Base-by-base conservation (phyloP, 1,140 invertebrate genomes). In the Ceratitis capitata region DNA sequence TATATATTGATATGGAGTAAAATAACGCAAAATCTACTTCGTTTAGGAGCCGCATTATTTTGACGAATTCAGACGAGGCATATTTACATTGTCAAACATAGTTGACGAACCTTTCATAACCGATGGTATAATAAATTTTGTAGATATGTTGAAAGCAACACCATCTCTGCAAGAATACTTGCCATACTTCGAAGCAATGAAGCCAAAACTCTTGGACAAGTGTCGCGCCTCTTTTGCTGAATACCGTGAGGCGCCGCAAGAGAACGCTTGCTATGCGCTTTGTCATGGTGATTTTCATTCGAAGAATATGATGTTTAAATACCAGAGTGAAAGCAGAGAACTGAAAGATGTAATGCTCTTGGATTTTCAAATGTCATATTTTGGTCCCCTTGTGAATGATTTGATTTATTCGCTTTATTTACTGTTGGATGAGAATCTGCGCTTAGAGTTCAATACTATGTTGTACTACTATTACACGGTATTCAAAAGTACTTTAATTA, bases 271-370 rank as follows among this genome's bases (percentile, higher is more conserved):
- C 19, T 89, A 90, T 35, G 88, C 89, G 1, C 82, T 90, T 1
- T 86, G 86, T 16, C 89, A 90, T 23, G 89, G 89, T 0, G 89
- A 90, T 29, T 90, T 90, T 83, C 89, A 90, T 84, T 29, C 86
- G 0, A 85, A 85, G 23, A 90, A 90, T 19, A 84, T 90, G 85
- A 90, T 90, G 89, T 89, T 88, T n/a, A 88, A 74, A n/a, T 47
- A 86, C 16, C 83, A 86, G 9, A 86, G 85, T 39, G 49, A 78
- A 9, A 85, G 23, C 2, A 86, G 83, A 7, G 26, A 9, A 0
- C 35, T 85, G 6, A 86, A 86, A 29, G 87, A 90, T 6, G 86
- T 88, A 3, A 89, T 90, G 89, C 84, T 90, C 5, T 10, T 90
- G 4, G 89, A 90, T 12, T 90, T 89, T 26, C 89, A 90, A 51